phyloP scores from a whole-genome alignment of 2,888 invertebrate genomes.

The Nipponacmea schrenckii region DNA sequence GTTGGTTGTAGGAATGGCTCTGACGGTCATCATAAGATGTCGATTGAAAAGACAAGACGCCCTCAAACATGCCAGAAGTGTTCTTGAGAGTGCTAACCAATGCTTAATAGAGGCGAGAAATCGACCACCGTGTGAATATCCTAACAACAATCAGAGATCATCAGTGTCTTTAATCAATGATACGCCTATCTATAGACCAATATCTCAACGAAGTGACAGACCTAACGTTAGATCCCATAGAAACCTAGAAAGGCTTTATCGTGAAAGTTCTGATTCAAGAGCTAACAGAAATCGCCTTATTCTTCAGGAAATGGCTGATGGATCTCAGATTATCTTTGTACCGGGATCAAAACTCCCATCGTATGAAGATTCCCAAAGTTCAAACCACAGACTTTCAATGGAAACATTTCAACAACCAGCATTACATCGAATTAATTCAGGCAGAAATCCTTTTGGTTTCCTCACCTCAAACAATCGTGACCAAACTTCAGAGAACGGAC shows the following conservation, averaged over 20 bases:
- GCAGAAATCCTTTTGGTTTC: neutral
- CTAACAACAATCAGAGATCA: neutral
- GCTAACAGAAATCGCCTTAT: neutral
- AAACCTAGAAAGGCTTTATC: neutral
- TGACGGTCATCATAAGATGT: neutral
- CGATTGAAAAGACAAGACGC: neutral
- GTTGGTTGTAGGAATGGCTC: neutral
- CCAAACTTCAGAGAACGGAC: neutral
- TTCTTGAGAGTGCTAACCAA: neutral
- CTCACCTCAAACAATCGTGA: neutral
- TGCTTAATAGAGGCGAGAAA: neutral
- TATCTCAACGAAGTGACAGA: neutral
- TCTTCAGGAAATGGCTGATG: neutral
- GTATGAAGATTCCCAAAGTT: conserved; percentile 1
- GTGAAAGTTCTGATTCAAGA: neutral
- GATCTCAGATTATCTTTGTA: neutral
- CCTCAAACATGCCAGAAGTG: neutral
- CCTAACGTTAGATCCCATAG: neutral
- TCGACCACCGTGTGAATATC: neutral
- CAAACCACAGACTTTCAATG: neutral
- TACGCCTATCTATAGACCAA: neutral
- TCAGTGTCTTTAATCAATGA: neutral
- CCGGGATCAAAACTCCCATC: neutral
- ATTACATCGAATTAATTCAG: no score
- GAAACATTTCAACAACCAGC: neutral